phyloP scores from a whole-genome alignment of 2,888 invertebrate species.

The Lycocerus yunnanus region DNA sequence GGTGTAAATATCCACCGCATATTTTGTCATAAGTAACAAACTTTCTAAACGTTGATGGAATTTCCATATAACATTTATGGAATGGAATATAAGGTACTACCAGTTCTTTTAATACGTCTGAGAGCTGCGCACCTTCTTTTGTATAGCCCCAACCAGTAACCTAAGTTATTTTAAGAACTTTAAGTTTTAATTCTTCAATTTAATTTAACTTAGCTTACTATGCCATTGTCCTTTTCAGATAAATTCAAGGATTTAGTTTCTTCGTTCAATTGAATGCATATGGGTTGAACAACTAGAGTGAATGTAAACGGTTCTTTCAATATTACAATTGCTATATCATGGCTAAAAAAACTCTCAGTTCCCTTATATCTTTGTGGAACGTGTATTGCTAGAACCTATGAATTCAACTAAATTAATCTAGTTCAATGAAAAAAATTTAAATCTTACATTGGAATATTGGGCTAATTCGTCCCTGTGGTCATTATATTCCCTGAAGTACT shows the following conservation, averaged over 20 bases:
- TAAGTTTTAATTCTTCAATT: too few species aligned
- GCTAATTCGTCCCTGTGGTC: conserved; percentile 35
- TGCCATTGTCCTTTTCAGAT: background rate
- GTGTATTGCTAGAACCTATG: conserved; percentile 23
- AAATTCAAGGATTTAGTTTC: background rate
- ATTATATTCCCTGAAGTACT: conserved; percentile 42
- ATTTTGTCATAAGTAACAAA: too few species aligned
- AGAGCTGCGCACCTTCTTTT: conserved; percentile 16
- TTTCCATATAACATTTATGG: too few species aligned
- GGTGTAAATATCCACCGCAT: too few species aligned
- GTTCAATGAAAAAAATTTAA: too few species aligned
- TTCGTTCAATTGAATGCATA: conserved; percentile 43
- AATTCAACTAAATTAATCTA: too few species aligned
- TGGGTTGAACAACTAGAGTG: conserved; percentile 46
- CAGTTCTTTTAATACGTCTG: too few species aligned
- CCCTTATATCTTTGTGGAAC: conserved; percentile 39
- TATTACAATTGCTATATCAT: conserved; percentile 49
- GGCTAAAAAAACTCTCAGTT: conserved; percentile 35
- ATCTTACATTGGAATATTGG: background rate
- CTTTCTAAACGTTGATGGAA: too few species aligned
- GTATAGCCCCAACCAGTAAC: conserved; percentile 48
- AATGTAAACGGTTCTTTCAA: conserved; percentile 42
- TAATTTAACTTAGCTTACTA: background rate
- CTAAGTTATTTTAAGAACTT: conserved; percentile 30
- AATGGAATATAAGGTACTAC: too few species aligned